Base-by-base conservation (phyloP, 2,797 vertebrate species). In the Microctenopoma stevenorrisi region DNA sequence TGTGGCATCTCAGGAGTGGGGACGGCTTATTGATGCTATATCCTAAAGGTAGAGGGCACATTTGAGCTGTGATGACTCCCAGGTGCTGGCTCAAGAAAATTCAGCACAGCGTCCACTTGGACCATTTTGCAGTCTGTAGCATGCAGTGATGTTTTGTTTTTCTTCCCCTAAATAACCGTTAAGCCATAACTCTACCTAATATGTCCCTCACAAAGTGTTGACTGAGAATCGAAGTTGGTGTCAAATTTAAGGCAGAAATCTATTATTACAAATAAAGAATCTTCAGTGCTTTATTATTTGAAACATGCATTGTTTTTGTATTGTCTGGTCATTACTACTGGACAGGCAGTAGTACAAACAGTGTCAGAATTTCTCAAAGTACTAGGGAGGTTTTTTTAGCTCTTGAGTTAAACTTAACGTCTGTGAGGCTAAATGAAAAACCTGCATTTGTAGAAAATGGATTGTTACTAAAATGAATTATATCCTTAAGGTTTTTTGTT, bases 51-150 rank as follows among this genome's bases (percentile, higher is more conserved):
- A 54, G 69, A 74, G 50, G 65, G 61, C 72, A 70, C 25, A 66
- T 74, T 74, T 76, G 68, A 87, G 68, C 73, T 75, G 65, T 7
- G 30, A 26, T 67, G 55, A 62, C 68, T 51, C 5, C 22, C 26
- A 43, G 42, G 26, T 67, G 68, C 61, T 25, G 22, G 14, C 26
- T 71, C 53, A 47, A 50, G 56, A 42, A 49, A 53, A 50, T 77
- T 77, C 64, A 76, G 74, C 63, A 64, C 57, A 72, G 28, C 69
- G 16, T 62, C 65, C 53, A 62, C 30, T 15, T 60, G 38, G 59
- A 61, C 68, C 74, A 68, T 81, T 84, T 75, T 74, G 70, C 57
- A 68, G 78, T 35, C 48, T 77, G 49, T 52, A 74, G 65, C 66
- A 69, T 74, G 71, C 67, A 51, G 69, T 81, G 49, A 54, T 74